Base-by-base conservation (phyloP, 2,113 vertebrate genomes). In the Ictalurus punctatus region DNA sequence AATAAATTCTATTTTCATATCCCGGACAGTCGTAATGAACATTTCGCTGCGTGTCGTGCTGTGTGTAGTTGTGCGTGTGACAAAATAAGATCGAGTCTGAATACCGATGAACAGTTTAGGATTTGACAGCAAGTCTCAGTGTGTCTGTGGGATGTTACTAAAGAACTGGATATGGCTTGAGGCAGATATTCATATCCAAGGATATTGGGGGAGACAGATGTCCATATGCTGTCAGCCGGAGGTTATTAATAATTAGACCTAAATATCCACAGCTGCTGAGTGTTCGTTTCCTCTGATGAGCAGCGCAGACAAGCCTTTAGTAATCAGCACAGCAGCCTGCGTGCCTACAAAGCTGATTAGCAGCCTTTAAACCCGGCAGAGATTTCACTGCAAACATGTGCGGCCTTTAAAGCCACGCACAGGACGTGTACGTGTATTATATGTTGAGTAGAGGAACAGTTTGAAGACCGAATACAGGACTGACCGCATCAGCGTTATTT, bases 291-390 rank as follows among this genome's bases (percentile, higher is more conserved):
- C 54, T 37, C 6, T 59, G 79, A 34, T 21, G 79, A 58, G n/a
- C 16, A 19, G 14, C 1, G 25, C 3, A 16, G 48, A 30, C 48
- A n/a, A 58, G 79, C 1, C 44, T 56, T 69, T 34, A 69, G 34
- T 76, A 74, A 86, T 54, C 84, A 27, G 52, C 84, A 14, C 84
- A 76, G 52, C 63, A 37, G 83, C 25, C 63, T 52, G 17, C 16
- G 44, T 52, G 65, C n/a, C 69, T 59, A 10, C 85, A 86, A 76
- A 86, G 85, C 85, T 61, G 85, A 86, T 86, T 86, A 86, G 54
- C 30, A 27, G 69, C 30, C 2, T 58, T 76, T n/a, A 86, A 76
- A 74, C 8, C 84, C 40, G 69, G 69, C 69, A 13, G 5, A 25
- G 84, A 58, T 0, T 23, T 65, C 30, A 84, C 16, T 63, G 25